Evolutionary conservation across 2,113 vertebrate genomes (phyloP).

Genomic region (chimpanzee (Pan troglodytes)): NHGRI_mPanTro3-v2.1_pri NC_072409.2:77700001-77700500

Average conservation of each 20-base stretch:
- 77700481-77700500: background rate
- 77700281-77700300: background rate
- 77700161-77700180: background rate
- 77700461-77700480: constrained; percentile 74
- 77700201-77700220: background rate
- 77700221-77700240: background rate
- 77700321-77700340: background rate
- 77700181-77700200: background rate
- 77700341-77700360: too few species aligned
- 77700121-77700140: background rate
- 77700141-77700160: background rate
- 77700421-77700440: background rate
- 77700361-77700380: background rate
- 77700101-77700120: background rate
- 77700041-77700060: background rate
- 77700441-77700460: background rate
- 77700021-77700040: constrained; percentile 18
- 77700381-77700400: background rate
- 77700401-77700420: background rate
- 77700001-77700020: constrained; percentile 1
- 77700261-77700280: background rate
- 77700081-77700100: background rate
- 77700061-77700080: background rate
- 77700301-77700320: background rate
- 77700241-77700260: background rate